Evolutionary conservation across 2,797 vertebrate genomes (phyloP).

Genomic region (Anolis apletophallus): DNA sequence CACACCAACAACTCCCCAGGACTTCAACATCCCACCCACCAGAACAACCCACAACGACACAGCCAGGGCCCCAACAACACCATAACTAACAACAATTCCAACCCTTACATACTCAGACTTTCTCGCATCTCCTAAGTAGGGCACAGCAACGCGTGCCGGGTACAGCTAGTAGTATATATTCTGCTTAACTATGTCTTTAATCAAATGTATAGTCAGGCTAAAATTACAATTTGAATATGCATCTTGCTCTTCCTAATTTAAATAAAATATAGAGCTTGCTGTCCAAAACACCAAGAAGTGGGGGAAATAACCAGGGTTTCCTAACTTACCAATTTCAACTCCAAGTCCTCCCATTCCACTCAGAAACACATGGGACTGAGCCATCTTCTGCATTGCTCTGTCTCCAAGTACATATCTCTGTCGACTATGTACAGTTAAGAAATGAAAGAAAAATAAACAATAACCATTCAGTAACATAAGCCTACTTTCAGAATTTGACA

Average conservation of each 20-base stretch:
- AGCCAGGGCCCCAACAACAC: too few relatives aligned
- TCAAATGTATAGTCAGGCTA: neutral
- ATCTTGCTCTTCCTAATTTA: neutral
- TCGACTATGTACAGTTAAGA: constrained; percentile 80
- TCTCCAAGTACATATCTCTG: constrained; percentile 98
- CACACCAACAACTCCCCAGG: too few relatives aligned
- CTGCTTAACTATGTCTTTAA: too few relatives aligned
- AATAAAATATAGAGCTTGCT: neutral
- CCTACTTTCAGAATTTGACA: neutral
- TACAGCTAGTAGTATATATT: too few relatives aligned
- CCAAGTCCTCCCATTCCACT: constrained; percentile 95
- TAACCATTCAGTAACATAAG: neutral
- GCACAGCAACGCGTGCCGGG: too few relatives aligned
- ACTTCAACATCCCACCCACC: too few relatives aligned
- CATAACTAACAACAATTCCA: too few relatives aligned
- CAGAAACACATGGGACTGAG: constrained; percentile 93
- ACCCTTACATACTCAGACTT: too few relatives aligned
- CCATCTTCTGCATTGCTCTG: constrained; percentile 98
- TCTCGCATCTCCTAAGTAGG: too few relatives aligned
- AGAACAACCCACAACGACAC: too few relatives aligned
- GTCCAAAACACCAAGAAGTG: neutral
- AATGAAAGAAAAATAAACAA: constrained; percentile 26
- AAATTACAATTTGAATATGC: neutral
- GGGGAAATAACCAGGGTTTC: neutral
- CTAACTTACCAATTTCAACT: constrained; percentile 91